Evolutionary conservation across 2,888 invertebrate genomes (phyloP).

Genomic region (Electrophaes corylata): DNA sequence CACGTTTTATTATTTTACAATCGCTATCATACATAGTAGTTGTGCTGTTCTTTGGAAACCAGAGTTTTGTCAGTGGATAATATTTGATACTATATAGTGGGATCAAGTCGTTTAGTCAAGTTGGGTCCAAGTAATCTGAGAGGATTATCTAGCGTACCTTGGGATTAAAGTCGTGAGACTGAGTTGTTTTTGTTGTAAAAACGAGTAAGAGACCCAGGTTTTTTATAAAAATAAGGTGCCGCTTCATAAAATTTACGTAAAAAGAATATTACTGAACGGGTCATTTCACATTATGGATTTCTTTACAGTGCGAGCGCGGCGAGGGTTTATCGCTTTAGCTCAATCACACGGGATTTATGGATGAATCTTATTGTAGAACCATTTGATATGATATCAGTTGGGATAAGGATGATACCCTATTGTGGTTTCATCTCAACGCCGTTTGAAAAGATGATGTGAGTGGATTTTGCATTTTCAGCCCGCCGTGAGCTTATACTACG

Average conservation of each 20-base stretch:
- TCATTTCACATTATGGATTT: conserved; percentile 47
- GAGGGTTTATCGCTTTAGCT: conserved; percentile 26
- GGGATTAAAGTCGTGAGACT: too few species aligned
- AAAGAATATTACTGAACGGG: conserved; percentile 52
- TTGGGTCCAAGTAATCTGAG: too few species aligned
- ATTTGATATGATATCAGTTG: conserved; percentile 7
- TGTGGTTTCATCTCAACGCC: conserved; percentile 9
- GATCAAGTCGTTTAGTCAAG: too few species aligned
- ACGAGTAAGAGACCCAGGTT: too few species aligned
- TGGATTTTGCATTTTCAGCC: not conserved
- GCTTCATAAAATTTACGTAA: conserved; percentile 58
- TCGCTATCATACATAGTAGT: too few species aligned
- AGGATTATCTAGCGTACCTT: too few species aligned
- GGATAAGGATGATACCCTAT: not conserved
- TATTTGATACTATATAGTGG: too few species aligned
- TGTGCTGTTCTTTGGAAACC: too few species aligned
- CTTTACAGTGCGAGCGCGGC: conserved; percentile 25
- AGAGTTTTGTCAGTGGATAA: too few species aligned
- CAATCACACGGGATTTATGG: conserved; percentile 27
- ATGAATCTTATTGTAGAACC: conserved; percentile 17
- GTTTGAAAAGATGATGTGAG: not conserved
- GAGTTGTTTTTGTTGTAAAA: too few species aligned
- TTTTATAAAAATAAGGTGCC: conserved; percentile 29
- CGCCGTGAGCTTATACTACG: too few species aligned
- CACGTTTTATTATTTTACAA: too few species aligned